Evolutionary conservation across 2,888 invertebrate species (phyloP).

Genomic region (Acanthopleura granulata): DNA sequence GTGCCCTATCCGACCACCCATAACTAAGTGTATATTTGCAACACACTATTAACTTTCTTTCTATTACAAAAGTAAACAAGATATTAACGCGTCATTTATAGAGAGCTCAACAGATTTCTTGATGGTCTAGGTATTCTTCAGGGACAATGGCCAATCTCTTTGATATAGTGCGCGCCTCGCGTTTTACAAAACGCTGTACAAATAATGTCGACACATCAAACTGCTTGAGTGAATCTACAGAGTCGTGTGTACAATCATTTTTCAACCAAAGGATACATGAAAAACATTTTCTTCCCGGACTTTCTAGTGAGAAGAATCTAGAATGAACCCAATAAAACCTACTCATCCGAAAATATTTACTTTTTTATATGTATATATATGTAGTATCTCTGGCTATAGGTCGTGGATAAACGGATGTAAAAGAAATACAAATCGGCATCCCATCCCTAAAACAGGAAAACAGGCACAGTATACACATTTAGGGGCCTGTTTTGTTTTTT

Average conservation of each 20-base stretch:
- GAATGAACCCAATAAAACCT: too few relatives aligned
- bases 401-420: too few relatives aligned
- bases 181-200: background rate
- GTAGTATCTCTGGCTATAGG: too few relatives aligned
- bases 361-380: too few relatives aligned
- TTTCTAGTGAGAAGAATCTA: too few relatives aligned
- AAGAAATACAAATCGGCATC: too few relatives aligned
- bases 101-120: conserved; percentile 10
- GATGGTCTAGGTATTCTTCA: background rate
- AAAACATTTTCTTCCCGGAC: background rate
- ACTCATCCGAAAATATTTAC: too few relatives aligned
- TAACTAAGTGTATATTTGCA: background rate
- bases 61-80: conserved; percentile 5
- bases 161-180: background rate
- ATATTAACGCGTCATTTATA: background rate
- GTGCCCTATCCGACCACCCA: background rate
- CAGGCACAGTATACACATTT: too few relatives aligned
- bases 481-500: too few relatives aligned
- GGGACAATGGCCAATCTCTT: background rate
- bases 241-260: background rate
- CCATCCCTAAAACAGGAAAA: too few relatives aligned
- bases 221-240: background rate
- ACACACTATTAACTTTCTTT: conserved; percentile 4
- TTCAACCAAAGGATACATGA: background rate
- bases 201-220: background rate